Conservation (phyloP, 2,113 vertebrate species). For the Octodon degus region DNA sequence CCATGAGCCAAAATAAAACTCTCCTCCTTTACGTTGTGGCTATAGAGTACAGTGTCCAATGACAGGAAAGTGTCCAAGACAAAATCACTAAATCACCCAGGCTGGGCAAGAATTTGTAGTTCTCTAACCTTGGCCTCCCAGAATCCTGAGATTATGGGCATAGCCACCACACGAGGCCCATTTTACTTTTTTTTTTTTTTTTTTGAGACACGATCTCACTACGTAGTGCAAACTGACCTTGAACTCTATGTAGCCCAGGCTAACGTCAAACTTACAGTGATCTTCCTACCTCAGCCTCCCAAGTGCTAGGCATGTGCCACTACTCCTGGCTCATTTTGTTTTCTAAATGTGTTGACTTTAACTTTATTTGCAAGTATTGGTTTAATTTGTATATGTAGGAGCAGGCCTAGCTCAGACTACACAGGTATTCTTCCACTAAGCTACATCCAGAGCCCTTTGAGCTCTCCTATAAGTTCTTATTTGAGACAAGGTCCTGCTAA, state of each 20-base stretch:
- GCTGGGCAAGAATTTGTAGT: neutral
- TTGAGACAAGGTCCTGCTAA: neutral
- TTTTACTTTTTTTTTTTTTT: conserved; percentile 28
- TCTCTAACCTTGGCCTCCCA: neutral
- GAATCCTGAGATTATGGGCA: neutral
- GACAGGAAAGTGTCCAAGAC: neutral
- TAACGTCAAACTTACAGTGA: neutral
- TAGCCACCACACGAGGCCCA: neutral
- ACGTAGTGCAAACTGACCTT: neutral
- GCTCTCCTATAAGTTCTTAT: neutral
- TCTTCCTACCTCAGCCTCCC: neutral
- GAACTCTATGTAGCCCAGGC: neutral
- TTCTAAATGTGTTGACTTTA: conserved; percentile 21
- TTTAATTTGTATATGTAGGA: neutral
- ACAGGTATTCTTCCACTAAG: neutral
- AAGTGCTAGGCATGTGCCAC: neutral
- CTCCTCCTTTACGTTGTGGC: neutral
- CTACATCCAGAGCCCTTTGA: neutral
- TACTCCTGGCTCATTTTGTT: neutral
- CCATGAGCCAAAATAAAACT: neutral
- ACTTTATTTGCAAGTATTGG: conserved; percentile 25
- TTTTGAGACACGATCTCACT: neutral
- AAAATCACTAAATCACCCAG: neutral
- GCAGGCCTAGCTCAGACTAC: neutral
- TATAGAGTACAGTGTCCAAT: neutral